Percentiles rank a stretch among this genome's conserved stretches.
Conservation (phyloP, 2,113 vertebrate species). For the Pongo abelii region DNA sequence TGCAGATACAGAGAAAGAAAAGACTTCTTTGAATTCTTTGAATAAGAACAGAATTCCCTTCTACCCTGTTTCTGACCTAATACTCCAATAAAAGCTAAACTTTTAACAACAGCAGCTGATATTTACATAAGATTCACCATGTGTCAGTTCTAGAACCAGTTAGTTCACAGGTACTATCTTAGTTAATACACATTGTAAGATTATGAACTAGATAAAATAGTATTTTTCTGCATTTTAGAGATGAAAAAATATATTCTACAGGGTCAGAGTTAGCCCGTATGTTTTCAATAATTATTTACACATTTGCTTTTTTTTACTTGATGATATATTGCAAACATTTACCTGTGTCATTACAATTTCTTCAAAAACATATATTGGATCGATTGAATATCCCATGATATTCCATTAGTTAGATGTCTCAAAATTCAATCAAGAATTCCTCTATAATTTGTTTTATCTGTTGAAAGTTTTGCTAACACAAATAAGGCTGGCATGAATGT, state of each 20-base stretch:
- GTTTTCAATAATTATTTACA: neutral
- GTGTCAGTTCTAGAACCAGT: neutral
- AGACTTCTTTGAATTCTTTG: neutral
- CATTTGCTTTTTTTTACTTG: neutral
- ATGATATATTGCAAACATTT: neutral
- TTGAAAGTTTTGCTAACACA: neutral
- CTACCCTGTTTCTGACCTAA: neutral
- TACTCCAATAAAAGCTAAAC: neutral
- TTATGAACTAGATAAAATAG: neutral
- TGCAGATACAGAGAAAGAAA: neutral
- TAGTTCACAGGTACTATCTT: neutral
- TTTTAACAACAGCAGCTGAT: neutral
- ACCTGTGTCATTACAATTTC: neutral
- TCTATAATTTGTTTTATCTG: neutral
- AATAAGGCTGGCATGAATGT: neutral
- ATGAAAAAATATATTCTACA: neutral
- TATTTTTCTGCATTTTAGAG: neutral
- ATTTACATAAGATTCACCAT: neutral
- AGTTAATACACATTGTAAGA: neutral
- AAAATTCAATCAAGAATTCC: neutral
- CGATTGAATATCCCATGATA: neutral
- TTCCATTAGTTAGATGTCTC: neutral
- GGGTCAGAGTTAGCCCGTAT: neutral
- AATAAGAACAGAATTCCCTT: neutral
- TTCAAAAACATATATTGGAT: neutral